Evolutionary conservation across 2,888 invertebrate genomes (phyloP).

Genomic region (Sylvicola cinctus): DNA sequence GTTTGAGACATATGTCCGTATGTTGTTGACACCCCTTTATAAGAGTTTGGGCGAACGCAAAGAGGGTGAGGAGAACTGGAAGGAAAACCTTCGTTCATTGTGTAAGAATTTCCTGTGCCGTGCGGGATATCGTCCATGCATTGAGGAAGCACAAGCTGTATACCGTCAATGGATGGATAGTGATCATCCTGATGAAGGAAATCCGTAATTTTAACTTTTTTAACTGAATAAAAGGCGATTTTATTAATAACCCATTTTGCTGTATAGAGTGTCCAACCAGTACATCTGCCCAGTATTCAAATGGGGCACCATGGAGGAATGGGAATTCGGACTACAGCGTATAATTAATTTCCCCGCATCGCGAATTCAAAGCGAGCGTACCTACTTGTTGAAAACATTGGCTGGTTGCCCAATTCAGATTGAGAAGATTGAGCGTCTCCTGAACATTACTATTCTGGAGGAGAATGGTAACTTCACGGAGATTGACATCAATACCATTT

Average conservation of each 20-base stretch:
- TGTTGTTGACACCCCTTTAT: conserved; percentile 47
- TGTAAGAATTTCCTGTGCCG: conserved; percentile 53
- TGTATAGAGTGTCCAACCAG: conserved; percentile 46
- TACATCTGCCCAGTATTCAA: conserved; percentile 65
- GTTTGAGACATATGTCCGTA: conserved; percentile 54
- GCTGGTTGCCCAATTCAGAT: conserved; percentile 59
- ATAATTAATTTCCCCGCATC: conserved; percentile 52
- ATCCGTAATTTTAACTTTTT: conserved; percentile 40
- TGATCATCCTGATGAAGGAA: conserved; percentile 53
- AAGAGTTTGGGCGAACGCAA: conserved; percentile 37
- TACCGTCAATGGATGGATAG: conserved; percentile 57
- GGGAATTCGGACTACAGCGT: conserved; percentile 61
- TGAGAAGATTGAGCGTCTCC: conserved; percentile 40
- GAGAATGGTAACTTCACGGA: conserved; percentile 53
- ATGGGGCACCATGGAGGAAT: conserved; percentile 60
- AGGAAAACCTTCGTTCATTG: conserved; percentile 41
- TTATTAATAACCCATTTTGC: background rate
- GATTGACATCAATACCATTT: conserved; percentile 51
- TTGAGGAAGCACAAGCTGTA: conserved; percentile 49
- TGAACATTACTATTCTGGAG: conserved; percentile 48
- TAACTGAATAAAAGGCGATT: conserved; percentile 1
- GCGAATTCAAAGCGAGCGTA: conserved; percentile 51
- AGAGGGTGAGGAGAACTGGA: conserved; percentile 40
- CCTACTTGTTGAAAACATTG: conserved; percentile 53
- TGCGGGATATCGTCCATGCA: conserved; percentile 57